Evolutionary conservation across 2,113 vertebrate species (phyloP).

Genomic region (Pleuronectes platessa): DNA sequence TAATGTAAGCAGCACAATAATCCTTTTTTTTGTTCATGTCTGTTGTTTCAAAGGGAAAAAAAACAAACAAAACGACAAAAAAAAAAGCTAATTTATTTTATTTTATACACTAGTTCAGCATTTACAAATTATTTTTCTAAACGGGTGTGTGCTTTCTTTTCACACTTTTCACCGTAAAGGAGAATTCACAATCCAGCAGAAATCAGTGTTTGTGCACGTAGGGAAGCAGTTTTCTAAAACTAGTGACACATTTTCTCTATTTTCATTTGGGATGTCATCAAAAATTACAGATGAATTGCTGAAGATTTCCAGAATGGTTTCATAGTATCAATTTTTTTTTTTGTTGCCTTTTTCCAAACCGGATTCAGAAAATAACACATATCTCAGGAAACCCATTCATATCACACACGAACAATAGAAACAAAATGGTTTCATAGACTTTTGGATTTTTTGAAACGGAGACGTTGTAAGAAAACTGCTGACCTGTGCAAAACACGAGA

Average conservation of each 20-base stretch:
- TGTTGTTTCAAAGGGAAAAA: slow-evolving; percentile 61
- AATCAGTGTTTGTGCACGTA: slow-evolving; percentile 28
- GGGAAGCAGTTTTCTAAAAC: slow-evolving; percentile 18
- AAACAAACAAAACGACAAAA: slow-evolving; percentile 6
- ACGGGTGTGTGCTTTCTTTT: slow-evolving; percentile 52
- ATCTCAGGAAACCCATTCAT: slow-evolving; percentile 68
- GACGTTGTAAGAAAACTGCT: slow-evolving; percentile 30
- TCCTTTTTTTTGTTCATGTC: slow-evolving; percentile 58
- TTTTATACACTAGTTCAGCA: slow-evolving; percentile 78
- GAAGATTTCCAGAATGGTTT: neutral
- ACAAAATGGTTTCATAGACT: neutral
- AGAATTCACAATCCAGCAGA: slow-evolving; percentile 52
- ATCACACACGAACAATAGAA: slow-evolving; percentile 17
- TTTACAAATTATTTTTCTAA: slow-evolving; percentile 81
- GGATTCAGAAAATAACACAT: slow-evolving; percentile 26
- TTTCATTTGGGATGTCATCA: slow-evolving; percentile 8
- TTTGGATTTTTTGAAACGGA: neutral
- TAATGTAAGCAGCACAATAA: slow-evolving; percentile 77
- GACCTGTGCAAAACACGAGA: slow-evolving; percentile 18
- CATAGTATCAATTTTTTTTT: too few relatives aligned
- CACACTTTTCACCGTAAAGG: slow-evolving; percentile 41
- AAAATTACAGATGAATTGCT: neutral
- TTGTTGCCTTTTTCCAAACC: slow-evolving; percentile 33
- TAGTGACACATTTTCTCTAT: neutral
- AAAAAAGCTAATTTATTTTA: slow-evolving; percentile 78